phyloP scores from a whole-genome alignment of 2,113 vertebrate genomes.

The Apodemus speciosus region DNA sequence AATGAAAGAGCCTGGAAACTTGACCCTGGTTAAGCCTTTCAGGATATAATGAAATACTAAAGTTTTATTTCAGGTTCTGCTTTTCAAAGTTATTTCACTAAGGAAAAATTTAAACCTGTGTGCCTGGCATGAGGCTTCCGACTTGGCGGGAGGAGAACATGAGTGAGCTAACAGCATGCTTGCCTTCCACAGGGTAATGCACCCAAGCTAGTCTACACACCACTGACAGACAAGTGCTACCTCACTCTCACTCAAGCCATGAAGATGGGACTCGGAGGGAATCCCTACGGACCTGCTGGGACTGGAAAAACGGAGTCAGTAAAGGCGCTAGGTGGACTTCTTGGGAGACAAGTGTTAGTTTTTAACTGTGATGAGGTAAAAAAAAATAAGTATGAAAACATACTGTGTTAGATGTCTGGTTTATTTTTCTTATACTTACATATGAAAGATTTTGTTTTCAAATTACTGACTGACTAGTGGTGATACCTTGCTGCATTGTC shows the following conservation, averaged over 20 bases:
- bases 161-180: neutral
- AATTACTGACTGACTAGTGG: no score
- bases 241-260: conserved; percentile 97
- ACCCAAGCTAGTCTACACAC: conserved; percentile 96
- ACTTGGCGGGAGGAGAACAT: neutral
- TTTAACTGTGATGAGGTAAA: conserved; percentile 99
- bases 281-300: conserved; percentile 97
- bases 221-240: conserved; percentile 98
- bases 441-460: neutral
- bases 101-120: neutral
- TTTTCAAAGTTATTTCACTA: conserved; percentile 15
- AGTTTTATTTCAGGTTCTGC: conserved; percentile 17
- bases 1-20: conserved; percentile 3
- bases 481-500: neutral
- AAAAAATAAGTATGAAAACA: conserved; percentile 6
- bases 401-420: neutral
- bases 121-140: neutral
- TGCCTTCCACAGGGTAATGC: conserved; percentile 91
- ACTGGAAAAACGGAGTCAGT: conserved; percentile 99
- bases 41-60: neutral
- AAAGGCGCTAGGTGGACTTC: conserved; percentile 95
- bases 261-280: conserved; percentile 97
- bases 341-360: conserved; percentile 97
- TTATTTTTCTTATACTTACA: conserved; percentile 9
- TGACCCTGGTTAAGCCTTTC: neutral